Base-by-base conservation (phyloP, 2,888 invertebrate species). In the Odontomyia ornata region DNA sequence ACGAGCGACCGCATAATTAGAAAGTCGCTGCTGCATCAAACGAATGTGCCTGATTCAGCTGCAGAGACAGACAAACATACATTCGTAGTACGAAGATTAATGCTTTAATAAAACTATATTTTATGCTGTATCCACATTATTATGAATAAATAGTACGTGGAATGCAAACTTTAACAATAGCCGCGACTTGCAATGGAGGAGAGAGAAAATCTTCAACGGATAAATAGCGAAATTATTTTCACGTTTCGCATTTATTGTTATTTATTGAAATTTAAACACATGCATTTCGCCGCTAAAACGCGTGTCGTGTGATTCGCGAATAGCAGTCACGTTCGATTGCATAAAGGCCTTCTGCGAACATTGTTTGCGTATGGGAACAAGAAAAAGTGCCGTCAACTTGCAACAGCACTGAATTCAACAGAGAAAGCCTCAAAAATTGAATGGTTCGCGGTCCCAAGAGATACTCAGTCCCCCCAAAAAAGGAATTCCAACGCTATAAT, bases 1-100 rank as follows among this genome's bases (percentile, higher is more conserved):
- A 47, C 27, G 28, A 72, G 56, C 72, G 60, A 57, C 60, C 73
- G 73, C 73, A 73, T 73, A 73, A 73, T 73, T 73, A 73, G 73
- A 73, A 73, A 73, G 73, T 73, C 60, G 36, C 28, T 13, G n/a
- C 25, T 56, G n/a, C 73, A 43, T 73, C 73, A 60, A 47, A 65
- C 28, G 11, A 30, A 69, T 25, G 60, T 73, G 52, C 73, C 25
- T 15, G 60, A 25, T 36, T 5, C 36, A 9, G 3, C 9, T 36
- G 36, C 9, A 36, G 5, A 36, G n/a, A n/a, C 9, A 36, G 3
- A 36, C 9, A 36, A 36, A 36, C 36, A 36, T 36, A 9, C 36
- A 36, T 9, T 36, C 36, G 36, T 36, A 36, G 36, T 36, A 60
- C 21, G 60, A 47, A 69, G 47, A 47, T 69, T 47, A 52, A 52